A percentile compares a stretch with the other conserved stretches of the same genome.
Conservation (phyloP, 1,140 invertebrate species). For the Homarus americanus region DNA sequence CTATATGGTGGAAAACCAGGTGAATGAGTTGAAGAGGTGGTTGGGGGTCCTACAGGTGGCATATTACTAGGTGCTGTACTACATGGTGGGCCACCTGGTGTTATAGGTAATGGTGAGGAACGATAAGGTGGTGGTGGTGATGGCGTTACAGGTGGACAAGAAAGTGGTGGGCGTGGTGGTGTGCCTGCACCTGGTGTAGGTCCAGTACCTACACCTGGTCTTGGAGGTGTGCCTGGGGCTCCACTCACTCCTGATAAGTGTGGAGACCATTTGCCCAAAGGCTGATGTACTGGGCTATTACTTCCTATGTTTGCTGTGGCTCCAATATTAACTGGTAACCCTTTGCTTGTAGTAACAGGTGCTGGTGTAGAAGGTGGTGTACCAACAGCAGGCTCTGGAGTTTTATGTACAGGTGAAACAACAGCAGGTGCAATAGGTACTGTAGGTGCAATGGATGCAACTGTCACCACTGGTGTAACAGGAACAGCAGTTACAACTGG, state of each 20-base stretch:
- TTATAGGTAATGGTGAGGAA: slow-evolving; percentile 70
- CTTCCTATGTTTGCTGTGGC: slow-evolving; percentile 44
- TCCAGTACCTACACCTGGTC: slow-evolving; percentile 47
- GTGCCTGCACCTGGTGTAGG: slow-evolving; percentile 54
- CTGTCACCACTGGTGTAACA: slow-evolving; percentile 21
- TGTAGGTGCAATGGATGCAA: neutral
- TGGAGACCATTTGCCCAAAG: slow-evolving; percentile 60
- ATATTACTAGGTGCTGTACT: slow-evolving; percentile 57
- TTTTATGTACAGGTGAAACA: slow-evolving; percentile 53
- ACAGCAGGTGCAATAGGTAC: slow-evolving; percentile 2
- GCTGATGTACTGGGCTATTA: slow-evolving; percentile 54
- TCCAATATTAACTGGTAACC: slow-evolving; percentile 15
- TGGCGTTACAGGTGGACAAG: slow-evolving; percentile 59
- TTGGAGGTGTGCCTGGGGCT: slow-evolving; percentile 48
- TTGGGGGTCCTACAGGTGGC: slow-evolving; percentile 63
- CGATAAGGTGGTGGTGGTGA: slow-evolving; percentile 68
- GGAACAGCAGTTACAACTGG: slow-evolving; percentile 17
- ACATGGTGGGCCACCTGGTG: slow-evolving; percentile 58
- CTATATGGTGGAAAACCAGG: slow-evolving; percentile 58
- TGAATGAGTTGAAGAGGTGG: slow-evolving; percentile 55
- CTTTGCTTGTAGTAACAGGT: slow-evolving; percentile 28
- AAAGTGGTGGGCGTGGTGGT: slow-evolving; percentile 54
- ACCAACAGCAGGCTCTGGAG: slow-evolving; percentile 42
- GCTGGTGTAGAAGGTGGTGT: slow-evolving; percentile 35
- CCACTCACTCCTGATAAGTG: slow-evolving; percentile 47